phyloP scores from a whole-genome alignment of 2,113 vertebrate genomes.

The Engraulis encrasicolus region DNA sequence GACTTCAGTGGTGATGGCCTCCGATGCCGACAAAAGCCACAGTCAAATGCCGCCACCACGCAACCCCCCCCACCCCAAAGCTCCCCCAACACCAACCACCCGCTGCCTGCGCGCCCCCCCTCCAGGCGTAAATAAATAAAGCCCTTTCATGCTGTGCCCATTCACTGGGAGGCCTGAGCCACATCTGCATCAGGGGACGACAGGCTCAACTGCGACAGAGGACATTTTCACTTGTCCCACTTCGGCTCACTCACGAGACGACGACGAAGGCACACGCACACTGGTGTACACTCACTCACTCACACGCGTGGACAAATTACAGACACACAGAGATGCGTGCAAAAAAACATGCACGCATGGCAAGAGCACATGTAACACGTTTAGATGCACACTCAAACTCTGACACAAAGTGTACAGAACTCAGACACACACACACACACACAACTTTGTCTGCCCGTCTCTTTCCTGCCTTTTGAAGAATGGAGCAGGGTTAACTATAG shows the following conservation, averaged over 20 bases:
- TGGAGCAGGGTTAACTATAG: not conserved
- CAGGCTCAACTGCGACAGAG: slow-evolving; percentile 20
- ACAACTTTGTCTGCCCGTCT: not conserved
- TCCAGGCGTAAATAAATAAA: slow-evolving; percentile 65
- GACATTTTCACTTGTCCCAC: not conserved
- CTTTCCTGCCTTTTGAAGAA: not conserved
- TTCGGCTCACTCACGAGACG: not conserved
- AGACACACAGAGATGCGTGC: not conserved
- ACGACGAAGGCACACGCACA: not conserved
- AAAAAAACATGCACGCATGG: not conserved
- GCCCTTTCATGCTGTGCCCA: slow-evolving; percentile 59
- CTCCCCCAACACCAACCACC: no score
- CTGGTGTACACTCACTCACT: no score
- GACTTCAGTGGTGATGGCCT: slow-evolving; percentile 65
- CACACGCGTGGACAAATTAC: slow-evolving; percentile 4
- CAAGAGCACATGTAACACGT: not conserved
- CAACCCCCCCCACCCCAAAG: no score
- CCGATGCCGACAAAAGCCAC: slow-evolving; percentile 63
- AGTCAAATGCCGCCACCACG: slow-evolving; percentile 46
- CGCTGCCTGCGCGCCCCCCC: not conserved
- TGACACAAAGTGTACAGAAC: not conserved
- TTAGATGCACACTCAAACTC: not conserved
- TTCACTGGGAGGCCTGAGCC: slow-evolving; percentile 40
- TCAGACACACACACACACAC: not conserved
- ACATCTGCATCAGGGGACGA: slow-evolving; percentile 54